phyloP scores from a whole-genome alignment of 2,888 invertebrate genomes.

The Aspidiotus destructor region DNA sequence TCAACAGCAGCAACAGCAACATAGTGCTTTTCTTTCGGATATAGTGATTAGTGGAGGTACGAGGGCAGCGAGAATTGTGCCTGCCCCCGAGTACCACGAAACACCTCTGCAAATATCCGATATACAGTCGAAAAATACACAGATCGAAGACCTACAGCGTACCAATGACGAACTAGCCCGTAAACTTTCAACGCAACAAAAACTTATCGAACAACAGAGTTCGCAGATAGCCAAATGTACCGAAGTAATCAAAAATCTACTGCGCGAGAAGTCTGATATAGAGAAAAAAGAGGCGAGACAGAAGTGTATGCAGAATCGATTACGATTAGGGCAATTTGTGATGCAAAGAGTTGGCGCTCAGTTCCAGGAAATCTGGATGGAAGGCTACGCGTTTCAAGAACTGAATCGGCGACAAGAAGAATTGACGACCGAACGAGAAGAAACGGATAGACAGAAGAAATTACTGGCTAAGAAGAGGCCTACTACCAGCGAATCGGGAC shows the following conservation, averaged over 20 bases:
- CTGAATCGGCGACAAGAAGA: conserved; percentile 95
- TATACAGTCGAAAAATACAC: conserved; percentile 77
- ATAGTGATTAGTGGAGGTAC: background rate
- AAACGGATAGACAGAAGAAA: conserved; percentile 94
- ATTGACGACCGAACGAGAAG: conserved; percentile 92
- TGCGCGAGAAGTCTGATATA: conserved; percentile 97
- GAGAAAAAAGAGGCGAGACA: conserved; percentile 95
- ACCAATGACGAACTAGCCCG: conserved; percentile 88
- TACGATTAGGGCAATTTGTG: conserved; percentile 96
- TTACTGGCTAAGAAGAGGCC: conserved; percentile 87
- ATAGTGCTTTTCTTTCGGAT: conserved; percentile 12
- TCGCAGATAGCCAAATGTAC: conserved; percentile 95
- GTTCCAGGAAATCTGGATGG: conserved; percentile 99
- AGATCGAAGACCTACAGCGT: conserved; percentile 89
- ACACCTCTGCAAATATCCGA: conserved; percentile 84
- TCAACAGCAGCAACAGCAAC: conserved; percentile 1
- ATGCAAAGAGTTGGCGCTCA: conserved; percentile 98
- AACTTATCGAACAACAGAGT: conserved; percentile 90
- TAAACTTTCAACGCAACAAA: conserved; percentile 84
- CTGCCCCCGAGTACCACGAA: conserved; percentile 69
- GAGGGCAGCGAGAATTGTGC: conserved; percentile 61
- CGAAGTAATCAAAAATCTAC: conserved; percentile 90
- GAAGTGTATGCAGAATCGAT: conserved; percentile 96
- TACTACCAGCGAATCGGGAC: conserved; percentile 60
- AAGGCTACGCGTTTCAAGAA: conserved; percentile 99